Conservation (phyloP, 2,888 invertebrate species). For the Elegia similella region DNA sequence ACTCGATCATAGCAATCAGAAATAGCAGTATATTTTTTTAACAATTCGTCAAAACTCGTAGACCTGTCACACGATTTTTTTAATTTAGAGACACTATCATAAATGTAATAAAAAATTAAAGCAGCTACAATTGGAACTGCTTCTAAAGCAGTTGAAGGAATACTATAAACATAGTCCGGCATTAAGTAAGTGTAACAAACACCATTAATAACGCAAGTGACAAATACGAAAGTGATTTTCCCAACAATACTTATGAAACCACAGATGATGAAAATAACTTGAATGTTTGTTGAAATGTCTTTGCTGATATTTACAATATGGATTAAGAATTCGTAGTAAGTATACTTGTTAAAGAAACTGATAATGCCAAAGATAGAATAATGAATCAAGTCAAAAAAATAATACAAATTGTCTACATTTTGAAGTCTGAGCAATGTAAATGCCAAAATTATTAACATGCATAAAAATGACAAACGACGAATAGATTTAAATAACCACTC, state of each 20-base stretch:
- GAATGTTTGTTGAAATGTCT: not conserved
- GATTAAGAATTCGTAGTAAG: not conserved
- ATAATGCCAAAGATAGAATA: not conserved
- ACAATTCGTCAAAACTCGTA: not conserved
- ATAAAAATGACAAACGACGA: not conserved
- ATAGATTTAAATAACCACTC: not conserved
- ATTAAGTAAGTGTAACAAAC: not conserved
- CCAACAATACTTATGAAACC: too few relatives aligned
- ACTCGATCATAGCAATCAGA: conserved; percentile 5
- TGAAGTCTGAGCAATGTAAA: not conserved
- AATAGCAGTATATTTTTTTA: not conserved
- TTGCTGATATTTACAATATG: not conserved
- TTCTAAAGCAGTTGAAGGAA: not conserved
- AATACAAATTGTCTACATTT: not conserved
- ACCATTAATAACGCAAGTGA: not conserved
- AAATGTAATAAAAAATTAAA: not conserved
- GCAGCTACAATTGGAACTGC: not conserved
- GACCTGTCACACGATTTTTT: not conserved
- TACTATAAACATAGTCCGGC: not conserved
- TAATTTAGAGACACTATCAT: not conserved
- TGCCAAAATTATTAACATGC: not conserved
- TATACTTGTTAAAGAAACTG: not conserved
- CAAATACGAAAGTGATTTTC: not conserved
- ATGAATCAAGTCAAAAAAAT: not conserved
- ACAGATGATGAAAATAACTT: not conserved